These are phyloP conservation scores for Chaetodon auriga DNA, from an alignment of 2,113 vertebrate species.

Conservation along the genomic window DNA sequence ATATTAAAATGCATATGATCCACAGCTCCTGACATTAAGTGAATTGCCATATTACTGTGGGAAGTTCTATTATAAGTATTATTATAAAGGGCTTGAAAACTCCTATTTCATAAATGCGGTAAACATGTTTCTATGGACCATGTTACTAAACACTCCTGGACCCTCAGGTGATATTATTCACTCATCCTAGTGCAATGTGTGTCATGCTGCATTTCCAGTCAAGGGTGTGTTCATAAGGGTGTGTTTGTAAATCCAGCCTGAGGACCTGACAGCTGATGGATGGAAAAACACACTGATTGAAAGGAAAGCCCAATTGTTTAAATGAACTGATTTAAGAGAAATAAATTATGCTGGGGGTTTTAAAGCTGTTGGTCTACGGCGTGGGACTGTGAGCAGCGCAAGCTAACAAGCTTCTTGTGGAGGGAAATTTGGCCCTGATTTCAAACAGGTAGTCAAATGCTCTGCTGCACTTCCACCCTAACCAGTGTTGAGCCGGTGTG, in stretches of 20 bases:
- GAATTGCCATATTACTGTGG: background rate
- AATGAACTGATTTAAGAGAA: background rate
- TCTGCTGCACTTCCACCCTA: background rate
- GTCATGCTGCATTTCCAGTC: conserved; percentile 39
- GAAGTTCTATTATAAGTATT: background rate
- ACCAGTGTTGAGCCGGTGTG: background rate
- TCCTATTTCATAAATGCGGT: background rate
- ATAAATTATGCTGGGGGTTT: background rate
- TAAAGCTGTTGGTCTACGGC: background rate
- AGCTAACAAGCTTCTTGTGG: background rate
- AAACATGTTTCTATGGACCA: background rate
- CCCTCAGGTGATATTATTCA: conserved; percentile 44
- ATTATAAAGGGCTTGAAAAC: background rate
- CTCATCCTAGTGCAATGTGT: conserved; percentile 7
- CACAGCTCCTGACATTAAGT: conserved; percentile 26
- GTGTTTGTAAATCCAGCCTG: conserved; percentile 28
- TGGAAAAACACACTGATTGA: background rate
- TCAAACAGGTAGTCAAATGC: conserved; percentile 32
- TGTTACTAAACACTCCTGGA: background rate
- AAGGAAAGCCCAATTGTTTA: background rate
- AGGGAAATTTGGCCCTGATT: conserved; percentile 33
- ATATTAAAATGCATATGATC: conserved; percentile 4
- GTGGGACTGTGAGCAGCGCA: background rate
- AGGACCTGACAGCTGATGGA: background rate
- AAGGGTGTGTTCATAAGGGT: conserved; percentile 46